These are phyloP conservation scores for Trochalopteron elliotii DNA, from an alignment of 2,113 vertebrate genomes.

Conservation along the genomic window DNA sequence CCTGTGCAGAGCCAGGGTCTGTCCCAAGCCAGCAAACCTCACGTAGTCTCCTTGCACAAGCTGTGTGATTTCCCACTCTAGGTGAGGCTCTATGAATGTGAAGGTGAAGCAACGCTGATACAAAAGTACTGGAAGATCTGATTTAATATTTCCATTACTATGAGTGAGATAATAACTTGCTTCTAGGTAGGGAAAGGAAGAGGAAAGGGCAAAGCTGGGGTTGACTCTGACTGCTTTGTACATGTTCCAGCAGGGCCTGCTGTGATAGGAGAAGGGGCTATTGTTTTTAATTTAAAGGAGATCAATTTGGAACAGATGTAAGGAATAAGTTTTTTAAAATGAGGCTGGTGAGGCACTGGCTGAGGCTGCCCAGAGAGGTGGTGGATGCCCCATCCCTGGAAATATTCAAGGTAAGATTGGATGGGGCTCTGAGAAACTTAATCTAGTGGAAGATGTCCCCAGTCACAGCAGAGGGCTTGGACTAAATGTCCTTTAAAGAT, in stretches of 20 bases:
- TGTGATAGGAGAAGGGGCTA: background rate
- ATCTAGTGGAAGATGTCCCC: too few species aligned
- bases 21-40: background rate
- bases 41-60: background rate
- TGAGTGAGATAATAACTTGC: background rate
- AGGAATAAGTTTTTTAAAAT: background rate
- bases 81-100: background rate
- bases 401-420: background rate
- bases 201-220: background rate
- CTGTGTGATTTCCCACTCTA: background rate
- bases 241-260: rapidly evolving
- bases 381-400: background rate
- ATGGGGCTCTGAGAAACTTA: background rate
- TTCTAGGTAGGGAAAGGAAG: background rate
- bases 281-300: background rate
- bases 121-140: background rate
- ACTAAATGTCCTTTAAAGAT: background rate
- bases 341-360: background rate
- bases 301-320: background rate
- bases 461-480: background rate
- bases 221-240: background rate
- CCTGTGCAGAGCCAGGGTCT: background rate
- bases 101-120: background rate
- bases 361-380: background rate
- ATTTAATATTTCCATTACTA: background rate